A percentile compares a stretch with the other conserved stretches of the same genome.
These are phyloP conservation scores for Cepaea nemoralis DNA, from an alignment of 1,140 invertebrate species.

Conservation along the genomic window DNA sequence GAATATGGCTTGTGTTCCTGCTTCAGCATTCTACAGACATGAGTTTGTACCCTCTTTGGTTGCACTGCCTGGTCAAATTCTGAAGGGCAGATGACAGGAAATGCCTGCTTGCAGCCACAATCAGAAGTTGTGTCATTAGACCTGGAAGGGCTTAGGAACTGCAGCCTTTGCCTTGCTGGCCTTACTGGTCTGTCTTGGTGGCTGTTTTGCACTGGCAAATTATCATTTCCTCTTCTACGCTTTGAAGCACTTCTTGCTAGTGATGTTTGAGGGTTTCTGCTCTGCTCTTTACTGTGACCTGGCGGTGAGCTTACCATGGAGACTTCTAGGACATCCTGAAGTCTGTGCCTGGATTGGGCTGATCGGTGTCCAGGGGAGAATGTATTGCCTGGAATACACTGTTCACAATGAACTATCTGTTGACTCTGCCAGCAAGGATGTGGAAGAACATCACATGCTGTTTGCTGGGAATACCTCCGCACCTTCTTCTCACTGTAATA, in stretches of 20 bases:
- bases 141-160: background rate
- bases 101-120: no score
- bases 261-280: no score
- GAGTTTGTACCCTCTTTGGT: background rate
- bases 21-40: background rate
- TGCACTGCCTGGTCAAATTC: background rate
- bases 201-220: background rate
- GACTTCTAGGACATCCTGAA: no score
- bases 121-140: background rate
- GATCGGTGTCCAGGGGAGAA: no score
- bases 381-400: no score
- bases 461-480: background rate
- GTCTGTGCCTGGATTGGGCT: no score
- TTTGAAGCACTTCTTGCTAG: background rate
- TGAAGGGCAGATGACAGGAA: no score
- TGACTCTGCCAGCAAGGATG: background rate
- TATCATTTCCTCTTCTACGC: conserved; percentile 31
- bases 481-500: background rate
- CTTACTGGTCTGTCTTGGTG: background rate
- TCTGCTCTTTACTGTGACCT: no score
- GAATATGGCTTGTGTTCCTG: conserved; percentile 1
- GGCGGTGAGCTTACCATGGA: no score
- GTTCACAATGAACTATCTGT: no score
- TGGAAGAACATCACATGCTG: background rate
- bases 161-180: conserved; percentile 16